Evolutionary conservation across 2,113 vertebrate species (phyloP), one percentile per base, ranked within the genome.

Genomic region (Chunga burmeisteri): DNA sequence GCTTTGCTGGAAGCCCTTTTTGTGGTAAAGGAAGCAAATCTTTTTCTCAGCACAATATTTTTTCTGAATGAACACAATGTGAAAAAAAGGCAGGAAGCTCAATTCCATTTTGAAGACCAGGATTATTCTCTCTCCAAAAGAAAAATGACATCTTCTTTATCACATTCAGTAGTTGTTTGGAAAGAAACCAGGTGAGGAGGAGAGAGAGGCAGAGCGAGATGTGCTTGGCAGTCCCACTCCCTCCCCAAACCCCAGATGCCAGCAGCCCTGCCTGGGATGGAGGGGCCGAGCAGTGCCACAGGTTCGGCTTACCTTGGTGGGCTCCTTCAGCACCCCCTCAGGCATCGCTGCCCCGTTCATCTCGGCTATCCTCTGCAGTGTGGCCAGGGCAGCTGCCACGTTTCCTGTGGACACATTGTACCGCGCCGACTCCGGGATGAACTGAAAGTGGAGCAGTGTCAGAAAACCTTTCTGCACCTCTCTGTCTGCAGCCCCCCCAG

Each of bases 351-450:
- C 91, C 7, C 95, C 18, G 32, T 99, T 99, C 94, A 99, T 98
- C 61, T 47, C 97, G 81, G 99, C 99, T 8, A 99, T 99, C 66
- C 82, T 65, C 47, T 96, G 67, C 85, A 99, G 98, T 0, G 99
- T 99, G 29, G 96, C 70, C 53, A 98, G 17, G 1, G 99, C 99
- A 1, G 97, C 98, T 2, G 84, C 62, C 0, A 94, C 22, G 22
- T 99, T 99, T 52, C 99, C 99, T 0, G 92, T 98, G 13, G 99
- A 99, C 62, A 99, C 96, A 6, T 99, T 98, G 96, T 98, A 99
- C 21, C 99, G 98, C 1, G 99, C 99, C 0, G 99, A 99, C 94
- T 99, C 99, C 0, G 99, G 99, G 80, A 99, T 99, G n/a, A 99
- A 99, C 99, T 99, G 95, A 36, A 91, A 90, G 92, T 7, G 14